Base-by-base conservation (phyloP, 2,888 invertebrate genomes). In the Diogma glabrata region DNA sequence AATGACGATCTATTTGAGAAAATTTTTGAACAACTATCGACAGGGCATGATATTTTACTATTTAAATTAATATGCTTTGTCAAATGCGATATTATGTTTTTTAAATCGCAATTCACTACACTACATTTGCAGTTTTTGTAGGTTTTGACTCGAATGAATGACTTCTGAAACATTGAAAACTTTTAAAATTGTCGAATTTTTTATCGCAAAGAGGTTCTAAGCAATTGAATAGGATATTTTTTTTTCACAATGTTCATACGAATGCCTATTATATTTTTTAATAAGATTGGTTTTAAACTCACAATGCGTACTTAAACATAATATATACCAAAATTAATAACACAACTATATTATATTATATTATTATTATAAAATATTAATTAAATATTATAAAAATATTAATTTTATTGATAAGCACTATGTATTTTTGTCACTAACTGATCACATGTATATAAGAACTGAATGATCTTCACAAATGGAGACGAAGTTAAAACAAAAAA, bases 1-100 rank as follows among this genome's bases (percentile, higher is more conserved):
- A 53, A 47, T 26, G 22, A 20, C n/a, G 40, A 36, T 22, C 7
- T 48, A 28, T 17, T 40, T 51, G 24, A 46, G 22, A 22, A 45
- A 6, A 45, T 20, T 45, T 23, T 45, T 12, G 20, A 22, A 45
- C 45, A 45, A 19, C 24, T n/a, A 12, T 22, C 3, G 9, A 26
- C 23, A 24, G 26, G 26, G 26, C 46, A 46, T 26, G 8, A n/a
- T 8, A 47, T 24, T 47, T 22, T 14, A 28, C 8, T n/a, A 26
- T 24, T 24, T 16, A 47, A 24, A 16, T 23, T 26, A 9, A 47
- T 24, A 7, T 47, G 47, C 24, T 46, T 24, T 23, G 14, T 24
- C 14, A 46, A 24, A 46, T 46, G 46, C 20, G 46, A 46, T 24
- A n/a, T 46, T 4, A 46, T 46, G 14, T 23, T 23, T 23, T 46